Conservation (phyloP, 1,140 invertebrate species). For the Harpegnathos saltator region DNA sequence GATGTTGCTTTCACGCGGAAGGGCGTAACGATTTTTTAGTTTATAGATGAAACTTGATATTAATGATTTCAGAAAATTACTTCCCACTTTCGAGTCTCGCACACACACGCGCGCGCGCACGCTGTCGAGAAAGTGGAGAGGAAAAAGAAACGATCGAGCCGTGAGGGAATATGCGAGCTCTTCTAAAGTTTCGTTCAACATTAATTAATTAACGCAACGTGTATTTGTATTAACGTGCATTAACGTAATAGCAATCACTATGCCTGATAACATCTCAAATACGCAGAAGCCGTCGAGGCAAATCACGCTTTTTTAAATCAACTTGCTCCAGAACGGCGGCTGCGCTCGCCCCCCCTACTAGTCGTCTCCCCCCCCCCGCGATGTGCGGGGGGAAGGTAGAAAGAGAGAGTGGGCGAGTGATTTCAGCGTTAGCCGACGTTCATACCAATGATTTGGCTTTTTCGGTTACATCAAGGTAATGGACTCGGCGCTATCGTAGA, state of each 20-base stretch:
- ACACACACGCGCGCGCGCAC: not conserved
- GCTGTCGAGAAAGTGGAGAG: too few species aligned
- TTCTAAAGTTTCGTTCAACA: too few species aligned
- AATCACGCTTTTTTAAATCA: constrained; percentile 1
- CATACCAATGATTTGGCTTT: constrained; percentile 80
- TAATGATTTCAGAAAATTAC: not conserved
- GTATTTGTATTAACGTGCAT: not conserved
- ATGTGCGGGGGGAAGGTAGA: constrained; percentile 37
- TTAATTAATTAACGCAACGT: not conserved
- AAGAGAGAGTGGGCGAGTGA: constrained; percentile 43
- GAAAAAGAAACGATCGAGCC: too few species aligned
- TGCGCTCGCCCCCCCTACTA: not conserved
- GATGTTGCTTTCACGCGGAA: not conserved
- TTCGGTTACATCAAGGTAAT: constrained; percentile 84
- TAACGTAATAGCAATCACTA: constrained; percentile 9
- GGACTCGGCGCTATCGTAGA: constrained; percentile 82
- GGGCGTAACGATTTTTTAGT: not conserved
- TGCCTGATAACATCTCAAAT: constrained; percentile 11
- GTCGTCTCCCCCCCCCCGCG: too few species aligned
- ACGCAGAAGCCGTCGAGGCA: not conserved
- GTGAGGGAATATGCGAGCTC: too few species aligned
- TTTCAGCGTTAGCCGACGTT: constrained; percentile 73
- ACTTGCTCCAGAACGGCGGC: not conserved
- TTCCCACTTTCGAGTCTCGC: not conserved
- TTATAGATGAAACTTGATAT: too few species aligned